phyloP scores from a whole-genome alignment of 2,888 invertebrate species.

The Drosophila rellima region DNA sequence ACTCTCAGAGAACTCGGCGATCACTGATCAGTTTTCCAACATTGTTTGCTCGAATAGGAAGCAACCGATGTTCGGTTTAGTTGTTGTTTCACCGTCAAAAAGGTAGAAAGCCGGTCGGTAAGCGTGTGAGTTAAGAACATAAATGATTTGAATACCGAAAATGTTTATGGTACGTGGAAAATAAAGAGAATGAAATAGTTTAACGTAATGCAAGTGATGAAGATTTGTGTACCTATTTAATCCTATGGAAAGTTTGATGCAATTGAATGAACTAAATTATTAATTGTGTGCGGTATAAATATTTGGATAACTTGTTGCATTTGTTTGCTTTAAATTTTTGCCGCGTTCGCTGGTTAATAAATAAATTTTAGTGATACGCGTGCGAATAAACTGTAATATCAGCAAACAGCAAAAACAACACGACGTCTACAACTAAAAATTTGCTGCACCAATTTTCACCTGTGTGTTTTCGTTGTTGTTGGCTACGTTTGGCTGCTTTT shows the following conservation, averaged over 20 bases:
- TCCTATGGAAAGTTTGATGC: not conserved
- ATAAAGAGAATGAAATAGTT: slow-evolving; percentile 7
- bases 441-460: slow-evolving; percentile 75
- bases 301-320: slow-evolving; percentile 16
- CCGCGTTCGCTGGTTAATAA: slow-evolving; percentile 28
- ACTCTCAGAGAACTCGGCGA: too few relatives aligned
- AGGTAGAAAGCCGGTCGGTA: not conserved
- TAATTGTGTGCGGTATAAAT: slow-evolving; percentile 7
- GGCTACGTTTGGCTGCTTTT: slow-evolving; percentile 64
- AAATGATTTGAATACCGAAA: slow-evolving; percentile 20
- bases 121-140: not conserved
- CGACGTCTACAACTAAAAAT: slow-evolving; percentile 38
- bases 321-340: slow-evolving; percentile 22
- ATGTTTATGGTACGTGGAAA: slow-evolving; percentile 33
- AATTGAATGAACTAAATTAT: not conserved
- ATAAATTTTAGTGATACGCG: slow-evolving; percentile 41
- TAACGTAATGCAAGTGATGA: slow-evolving; percentile 4
- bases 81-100: slow-evolving; percentile 41
- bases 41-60: too few relatives aligned
- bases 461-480: slow-evolving; percentile 48
- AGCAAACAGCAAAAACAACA: slow-evolving; percentile 37
- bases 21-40: too few relatives aligned
- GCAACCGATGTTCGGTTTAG: slow-evolving; percentile 21
- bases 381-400: slow-evolving; percentile 55
- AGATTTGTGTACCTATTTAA: not conserved